Evolutionary conservation across 2,888 invertebrate species (phyloP).

Genomic region (Pandemis heparana): DNA sequence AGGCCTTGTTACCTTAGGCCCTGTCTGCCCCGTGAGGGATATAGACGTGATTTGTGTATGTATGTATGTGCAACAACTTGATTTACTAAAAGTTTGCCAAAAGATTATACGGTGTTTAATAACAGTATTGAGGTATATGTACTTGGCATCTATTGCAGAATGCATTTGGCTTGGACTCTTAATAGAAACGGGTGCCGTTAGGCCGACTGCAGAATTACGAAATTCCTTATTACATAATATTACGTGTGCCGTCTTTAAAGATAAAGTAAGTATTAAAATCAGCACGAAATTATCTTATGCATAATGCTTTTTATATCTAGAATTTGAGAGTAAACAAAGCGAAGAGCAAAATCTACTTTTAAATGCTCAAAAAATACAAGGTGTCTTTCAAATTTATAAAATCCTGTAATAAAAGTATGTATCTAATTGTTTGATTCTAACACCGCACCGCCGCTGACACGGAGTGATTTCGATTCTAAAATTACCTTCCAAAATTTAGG

Average conservation of each 20-base stretch:
- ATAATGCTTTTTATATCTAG: no score
- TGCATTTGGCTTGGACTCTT: constrained; percentile 27
- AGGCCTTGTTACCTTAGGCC: no score
- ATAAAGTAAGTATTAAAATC: no score
- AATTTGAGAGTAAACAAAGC: no score
- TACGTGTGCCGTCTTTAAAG: background rate
- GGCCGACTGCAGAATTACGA: background rate
- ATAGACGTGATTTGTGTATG: no score
- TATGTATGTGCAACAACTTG: no score
- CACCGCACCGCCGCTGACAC: background rate
- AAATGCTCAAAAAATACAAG: no score
- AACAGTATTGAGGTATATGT: constrained; percentile 28
- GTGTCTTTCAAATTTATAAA: no score
- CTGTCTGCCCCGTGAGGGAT: no score
- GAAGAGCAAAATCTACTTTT: background rate
- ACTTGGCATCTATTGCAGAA: constrained; percentile 26
- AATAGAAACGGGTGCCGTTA: constrained; percentile 18
- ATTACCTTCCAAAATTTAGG: constrained; percentile 14
- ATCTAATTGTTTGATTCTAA: no score
- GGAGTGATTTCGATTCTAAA: background rate
- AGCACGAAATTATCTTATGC: no score
- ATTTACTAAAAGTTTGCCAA: background rate
- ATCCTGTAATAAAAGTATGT: no score
- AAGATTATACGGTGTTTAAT: background rate
- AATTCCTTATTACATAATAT: background rate